phyloP scores from a whole-genome alignment of 1,140 invertebrate genomes.

The Brachionus calyciflorus region DNA sequence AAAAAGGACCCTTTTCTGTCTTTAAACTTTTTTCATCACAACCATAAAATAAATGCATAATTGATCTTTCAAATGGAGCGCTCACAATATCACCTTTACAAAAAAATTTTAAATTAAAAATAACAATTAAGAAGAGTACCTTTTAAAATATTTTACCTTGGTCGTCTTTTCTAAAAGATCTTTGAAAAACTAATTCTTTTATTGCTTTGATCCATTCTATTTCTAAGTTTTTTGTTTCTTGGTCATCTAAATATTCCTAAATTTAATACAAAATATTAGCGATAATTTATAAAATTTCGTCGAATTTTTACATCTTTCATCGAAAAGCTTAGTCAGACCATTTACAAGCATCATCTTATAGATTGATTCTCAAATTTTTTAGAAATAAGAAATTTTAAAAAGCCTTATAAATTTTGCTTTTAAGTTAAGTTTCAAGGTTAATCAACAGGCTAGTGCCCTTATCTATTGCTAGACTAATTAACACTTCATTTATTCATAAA shows the following conservation, averaged over 20 bases:
- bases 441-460: too few species aligned
- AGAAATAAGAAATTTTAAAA: too few species aligned
- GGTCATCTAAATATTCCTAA: slow-evolving; percentile 26
- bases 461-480: too few species aligned
- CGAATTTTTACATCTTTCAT: too few species aligned
- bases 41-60: background rate
- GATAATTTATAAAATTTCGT: too few species aligned
- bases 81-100: background rate
- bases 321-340: too few species aligned
- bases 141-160: background rate
- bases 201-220: background rate
- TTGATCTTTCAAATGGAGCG: background rate
- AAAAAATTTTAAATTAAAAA: background rate
- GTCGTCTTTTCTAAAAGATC: slow-evolving; percentile 40
- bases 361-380: too few species aligned
- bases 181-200: background rate
- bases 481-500: too few species aligned
- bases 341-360: too few species aligned
- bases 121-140: background rate
- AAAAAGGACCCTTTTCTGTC: background rate
- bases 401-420: too few species aligned
- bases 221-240: background rate
- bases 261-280: too few species aligned
- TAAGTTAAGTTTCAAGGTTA: too few species aligned
- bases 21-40: slow-evolving; percentile 10